Percentiles rank a stretch among this genome's conserved stretches.
Evolutionary conservation across 2,888 invertebrate species (phyloP).

Genomic region (Mechanitis mazaeus): DNA sequence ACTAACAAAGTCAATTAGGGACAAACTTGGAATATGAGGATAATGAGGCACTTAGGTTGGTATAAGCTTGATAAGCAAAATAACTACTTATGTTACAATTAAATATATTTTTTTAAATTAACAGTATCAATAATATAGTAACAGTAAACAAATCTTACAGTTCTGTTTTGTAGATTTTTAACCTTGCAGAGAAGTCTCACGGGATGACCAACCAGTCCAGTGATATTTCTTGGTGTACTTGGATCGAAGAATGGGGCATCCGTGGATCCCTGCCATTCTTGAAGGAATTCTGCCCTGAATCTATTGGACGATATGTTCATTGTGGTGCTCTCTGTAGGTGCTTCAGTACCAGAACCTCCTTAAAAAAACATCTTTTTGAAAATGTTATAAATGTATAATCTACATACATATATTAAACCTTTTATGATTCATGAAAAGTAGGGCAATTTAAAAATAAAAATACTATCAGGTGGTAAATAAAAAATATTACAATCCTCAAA

Average conservation of each 20-base stretch:
- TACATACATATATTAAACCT: conserved; percentile 1
- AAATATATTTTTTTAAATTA: too few species aligned
- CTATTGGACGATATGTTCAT: conserved; percentile 63
- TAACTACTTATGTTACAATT: too few species aligned
- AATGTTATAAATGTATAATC: background rate
- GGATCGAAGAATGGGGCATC: conserved; percentile 88
- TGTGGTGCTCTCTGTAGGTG: conserved; percentile 74
- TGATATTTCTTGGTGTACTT: conserved; percentile 86
- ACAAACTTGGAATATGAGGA: too few species aligned
- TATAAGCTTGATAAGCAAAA: too few species aligned
- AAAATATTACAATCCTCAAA: conserved; percentile 13
- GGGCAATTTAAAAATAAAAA: background rate
- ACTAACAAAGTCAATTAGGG: too few species aligned
- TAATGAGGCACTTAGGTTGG: too few species aligned
- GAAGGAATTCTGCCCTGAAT: conserved; percentile 66
- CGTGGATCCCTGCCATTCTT: conserved; percentile 59
- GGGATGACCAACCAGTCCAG: conserved; percentile 90
- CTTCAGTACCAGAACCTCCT: conserved; percentile 77
- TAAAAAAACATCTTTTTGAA: conserved; percentile 17
- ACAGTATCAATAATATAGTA: too few species aligned
- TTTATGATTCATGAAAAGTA: background rate
- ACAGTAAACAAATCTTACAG: conserved; percentile 77
- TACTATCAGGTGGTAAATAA: conserved; percentile 2
- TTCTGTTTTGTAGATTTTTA: conserved; percentile 90
- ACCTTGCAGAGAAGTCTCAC: conserved; percentile 89